phyloP scores from a whole-genome alignment of 1,140 invertebrate species.

The Grapholita molesta region DNA sequence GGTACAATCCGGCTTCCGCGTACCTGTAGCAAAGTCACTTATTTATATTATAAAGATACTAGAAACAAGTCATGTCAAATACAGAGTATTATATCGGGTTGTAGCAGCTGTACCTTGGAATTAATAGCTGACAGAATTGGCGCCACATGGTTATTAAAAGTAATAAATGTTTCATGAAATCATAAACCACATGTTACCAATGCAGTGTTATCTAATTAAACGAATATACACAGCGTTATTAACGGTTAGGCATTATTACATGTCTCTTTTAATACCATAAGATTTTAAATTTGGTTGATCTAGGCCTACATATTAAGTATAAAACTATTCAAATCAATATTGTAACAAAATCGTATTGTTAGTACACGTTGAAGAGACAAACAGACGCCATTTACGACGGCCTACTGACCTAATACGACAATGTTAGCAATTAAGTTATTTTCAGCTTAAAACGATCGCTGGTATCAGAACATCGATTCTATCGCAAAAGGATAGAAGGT shows the following conservation, averaged over 20 bases:
- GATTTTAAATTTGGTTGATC: too few species aligned
- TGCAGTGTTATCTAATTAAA: not conserved
- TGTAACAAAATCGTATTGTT: not conserved
- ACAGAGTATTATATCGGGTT: too few species aligned
- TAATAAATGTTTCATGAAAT: not conserved
- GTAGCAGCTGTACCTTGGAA: too few species aligned
- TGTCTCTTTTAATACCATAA: too few species aligned
- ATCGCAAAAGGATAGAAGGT: not conserved
- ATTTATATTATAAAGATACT: too few species aligned
- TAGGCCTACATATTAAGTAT: too few species aligned
- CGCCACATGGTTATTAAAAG: too few species aligned
- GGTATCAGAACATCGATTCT: not conserved
- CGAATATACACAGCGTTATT: not conserved
- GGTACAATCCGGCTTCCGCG: conserved; percentile 81
- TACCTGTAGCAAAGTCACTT: conserved; percentile 79
- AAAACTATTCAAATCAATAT: not conserved
- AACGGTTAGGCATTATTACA: not conserved
- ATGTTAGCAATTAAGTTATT: not conserved
- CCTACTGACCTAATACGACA: not conserved
- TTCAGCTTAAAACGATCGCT: not conserved
- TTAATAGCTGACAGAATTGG: too few species aligned
- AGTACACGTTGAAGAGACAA: not conserved
- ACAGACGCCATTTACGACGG: not conserved
- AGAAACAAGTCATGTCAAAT: too few species aligned
- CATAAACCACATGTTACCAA: not conserved